A percentile compares a stretch with the other conserved stretches of the same genome.
phyloP scores from a whole-genome alignment of 2,113 vertebrate species.

The human region GRCh38 chr13:88763001-88763500 shows the following conservation, averaged over 20 bases:
- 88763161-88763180: background rate
- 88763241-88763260: background rate
- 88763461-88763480: background rate
- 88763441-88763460: background rate
- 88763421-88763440: background rate
- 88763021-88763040: too few species aligned
- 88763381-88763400: background rate
- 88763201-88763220: background rate
- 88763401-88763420: background rate
- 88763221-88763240: background rate
- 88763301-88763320: background rate
- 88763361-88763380: background rate
- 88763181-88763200: background rate
- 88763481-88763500: background rate
- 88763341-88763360: background rate
- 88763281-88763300: background rate
- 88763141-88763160: background rate
- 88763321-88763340: background rate
- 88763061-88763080: too few species aligned
- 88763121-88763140: too few species aligned
- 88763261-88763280: background rate
- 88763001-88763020: too few species aligned
- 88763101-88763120: too few species aligned
- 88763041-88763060: too few species aligned
- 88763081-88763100: too few species aligned